Evolutionary conservation across 1,140 invertebrate genomes (phyloP).

Genomic region (Neodiprion pinetum): DNA sequence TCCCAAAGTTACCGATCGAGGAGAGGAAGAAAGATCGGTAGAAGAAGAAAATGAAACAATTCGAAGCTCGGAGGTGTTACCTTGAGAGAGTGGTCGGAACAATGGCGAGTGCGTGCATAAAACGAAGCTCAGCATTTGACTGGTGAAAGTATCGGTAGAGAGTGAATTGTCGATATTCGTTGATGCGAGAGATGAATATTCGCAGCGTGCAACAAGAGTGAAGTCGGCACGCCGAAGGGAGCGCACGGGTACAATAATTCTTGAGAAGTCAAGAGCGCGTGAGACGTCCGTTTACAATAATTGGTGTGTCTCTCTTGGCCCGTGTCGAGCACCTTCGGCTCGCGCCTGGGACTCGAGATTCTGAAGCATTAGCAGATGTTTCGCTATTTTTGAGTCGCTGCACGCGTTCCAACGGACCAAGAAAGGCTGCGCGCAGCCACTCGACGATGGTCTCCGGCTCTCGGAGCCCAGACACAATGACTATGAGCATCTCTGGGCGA

Average conservation of each 20-base stretch:
- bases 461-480: background rate
- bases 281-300: background rate
- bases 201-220: background rate
- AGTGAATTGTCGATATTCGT: background rate
- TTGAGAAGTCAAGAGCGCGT: background rate
- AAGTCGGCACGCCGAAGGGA: background rate
- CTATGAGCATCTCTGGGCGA: slow-evolving; percentile 1
- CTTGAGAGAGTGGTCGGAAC: no score
- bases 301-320: slow-evolving; percentile 7
- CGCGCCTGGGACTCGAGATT: background rate
- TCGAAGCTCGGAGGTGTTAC: no score
- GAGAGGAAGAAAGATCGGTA: no score
- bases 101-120: no score
- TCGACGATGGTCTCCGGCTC: no score
- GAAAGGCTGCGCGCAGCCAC: no score
- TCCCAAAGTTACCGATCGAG: no score
- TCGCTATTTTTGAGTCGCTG: background rate
- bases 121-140: no score
- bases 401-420: no score
- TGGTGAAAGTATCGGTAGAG: no score
- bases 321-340: background rate
- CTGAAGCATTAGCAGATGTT: background rate
- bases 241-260: background rate
- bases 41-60: no score
- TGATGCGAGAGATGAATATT: background rate